Evolutionary conservation across 2,797 vertebrate species (phyloP), one percentile per base, ranked within the genome.

Genomic region (Staurois parvus): DNA sequence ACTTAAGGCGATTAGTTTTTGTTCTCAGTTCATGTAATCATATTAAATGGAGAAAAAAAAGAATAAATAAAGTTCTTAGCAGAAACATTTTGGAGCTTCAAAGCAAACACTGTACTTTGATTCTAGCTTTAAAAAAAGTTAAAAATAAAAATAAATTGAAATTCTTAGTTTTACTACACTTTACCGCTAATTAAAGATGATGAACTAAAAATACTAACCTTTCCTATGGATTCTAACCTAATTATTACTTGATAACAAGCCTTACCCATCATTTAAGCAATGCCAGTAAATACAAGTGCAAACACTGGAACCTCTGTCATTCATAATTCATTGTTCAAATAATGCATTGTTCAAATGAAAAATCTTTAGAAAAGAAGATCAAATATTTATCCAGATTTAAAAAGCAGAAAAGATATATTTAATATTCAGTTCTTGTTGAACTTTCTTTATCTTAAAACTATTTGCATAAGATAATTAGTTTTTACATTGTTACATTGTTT

Each of bases 1-100:
- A 75, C 26, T 85, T 82, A 85, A 88, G 87, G 32, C 64, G 79
- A 88, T 88, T 88, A 79, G 77, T 52, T 85, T 75, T 79, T 88
- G 75, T 88, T 78, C 79, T 83, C 28, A 52, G 69, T 40, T 72
- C 26, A 72, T 70, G 56, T 75, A 52, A 88, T 80, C 67, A 66
- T 83, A 83, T 72, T 76, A 66, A 85, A 69, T 26, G 0, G 3
- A 17, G 4, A 52, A 66, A 81, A 87, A 79, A 84, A 73, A 85
- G 45, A 73, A 69, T 21, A 26, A 66, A 72, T 69, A 24, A 77
- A 73, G 24, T 32, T 59, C 45, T 74, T 67, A 67, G 56, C 66
- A 87, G 15, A 30, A 68, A 56, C 26, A 24, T 64, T 64, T 56
- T 59, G 68, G 32, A 79, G 80, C 75, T 72, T 69, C 34, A 75